Evolutionary conservation across 2,888 invertebrate species (phyloP).

Genomic region (Anorthoa munda): DNA sequence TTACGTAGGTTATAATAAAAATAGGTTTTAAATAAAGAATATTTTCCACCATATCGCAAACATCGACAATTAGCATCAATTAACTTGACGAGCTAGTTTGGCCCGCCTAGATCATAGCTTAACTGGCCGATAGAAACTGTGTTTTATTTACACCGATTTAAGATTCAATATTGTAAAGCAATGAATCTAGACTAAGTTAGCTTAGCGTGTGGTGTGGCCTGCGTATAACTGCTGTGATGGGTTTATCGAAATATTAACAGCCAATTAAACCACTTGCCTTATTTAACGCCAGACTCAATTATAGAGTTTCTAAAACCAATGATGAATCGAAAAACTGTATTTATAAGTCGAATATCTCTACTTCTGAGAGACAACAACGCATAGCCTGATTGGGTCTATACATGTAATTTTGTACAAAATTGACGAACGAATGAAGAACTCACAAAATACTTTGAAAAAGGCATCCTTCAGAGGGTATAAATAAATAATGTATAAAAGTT

Average conservation of each 20-base stretch:
- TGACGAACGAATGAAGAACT: too few species aligned
- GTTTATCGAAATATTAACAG: background rate
- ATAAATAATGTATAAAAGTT: background rate
- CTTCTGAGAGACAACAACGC: background rate
- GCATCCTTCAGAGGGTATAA: too few species aligned
- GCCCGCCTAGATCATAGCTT: too few species aligned
- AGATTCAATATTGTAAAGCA: background rate
- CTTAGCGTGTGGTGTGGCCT: background rate
- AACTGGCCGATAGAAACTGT: too few species aligned
- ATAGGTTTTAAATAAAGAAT: background rate
- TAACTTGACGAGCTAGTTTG: background rate
- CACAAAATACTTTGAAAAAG: too few species aligned
- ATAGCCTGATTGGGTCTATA: background rate
- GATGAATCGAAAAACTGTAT: too few species aligned
- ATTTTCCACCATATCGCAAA: constrained; percentile 6
- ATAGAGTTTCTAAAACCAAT: background rate
- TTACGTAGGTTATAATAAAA: constrained; percentile 3
- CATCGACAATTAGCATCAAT: background rate
- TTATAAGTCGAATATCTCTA: too few species aligned
- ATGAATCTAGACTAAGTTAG: background rate
- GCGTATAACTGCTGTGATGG: background rate
- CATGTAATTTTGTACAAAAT: background rate
- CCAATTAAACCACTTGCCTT: background rate
- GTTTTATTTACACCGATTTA: background rate
- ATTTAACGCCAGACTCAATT: too few species aligned